Evolutionary conservation across 2,797 vertebrate species (phyloP).

Genomic region (Lagorchestes hirsutus): DNA sequence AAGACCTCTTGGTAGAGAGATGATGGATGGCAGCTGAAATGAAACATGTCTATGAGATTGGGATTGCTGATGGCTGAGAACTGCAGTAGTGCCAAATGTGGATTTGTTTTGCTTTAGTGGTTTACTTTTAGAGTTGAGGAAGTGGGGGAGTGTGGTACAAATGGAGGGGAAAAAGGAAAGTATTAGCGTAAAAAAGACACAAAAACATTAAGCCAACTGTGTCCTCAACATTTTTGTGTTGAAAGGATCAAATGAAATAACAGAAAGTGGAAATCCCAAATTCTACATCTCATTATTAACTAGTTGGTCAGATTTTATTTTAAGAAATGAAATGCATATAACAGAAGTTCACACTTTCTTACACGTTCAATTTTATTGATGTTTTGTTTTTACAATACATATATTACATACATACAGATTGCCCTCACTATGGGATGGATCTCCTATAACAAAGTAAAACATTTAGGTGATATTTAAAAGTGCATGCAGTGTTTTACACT

Average conservation of each 20-base stretch:
- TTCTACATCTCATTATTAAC: not conserved
- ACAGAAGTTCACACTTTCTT: not conserved
- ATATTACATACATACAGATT: too few relatives aligned
- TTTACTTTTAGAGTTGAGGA: not conserved
- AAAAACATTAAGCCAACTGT: not conserved
- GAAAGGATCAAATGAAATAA: not conserved
- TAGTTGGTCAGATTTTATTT: not conserved
- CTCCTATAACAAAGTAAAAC: too few relatives aligned
- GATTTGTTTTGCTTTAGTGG: not conserved
- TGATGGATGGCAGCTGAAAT: not conserved
- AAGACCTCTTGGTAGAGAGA: not conserved
- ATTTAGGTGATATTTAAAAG: too few relatives aligned
- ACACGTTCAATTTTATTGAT: not conserved
- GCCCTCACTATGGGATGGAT: too few relatives aligned
- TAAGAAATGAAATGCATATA: not conserved
- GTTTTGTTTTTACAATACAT: too few relatives aligned
- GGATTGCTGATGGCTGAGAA: too few relatives aligned
- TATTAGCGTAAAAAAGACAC: not conserved
- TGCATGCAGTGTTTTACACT: too few relatives aligned
- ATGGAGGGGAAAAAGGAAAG: not conserved
- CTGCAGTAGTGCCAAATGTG: too few relatives aligned
- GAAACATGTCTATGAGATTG: not conserved
- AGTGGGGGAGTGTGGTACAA: not conserved
- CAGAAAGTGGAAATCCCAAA: not conserved
- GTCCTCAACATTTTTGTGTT: not conserved